phyloP scores from a whole-genome alignment of 2,113 vertebrate species.

The Neolamprologus sp. region DNA sequence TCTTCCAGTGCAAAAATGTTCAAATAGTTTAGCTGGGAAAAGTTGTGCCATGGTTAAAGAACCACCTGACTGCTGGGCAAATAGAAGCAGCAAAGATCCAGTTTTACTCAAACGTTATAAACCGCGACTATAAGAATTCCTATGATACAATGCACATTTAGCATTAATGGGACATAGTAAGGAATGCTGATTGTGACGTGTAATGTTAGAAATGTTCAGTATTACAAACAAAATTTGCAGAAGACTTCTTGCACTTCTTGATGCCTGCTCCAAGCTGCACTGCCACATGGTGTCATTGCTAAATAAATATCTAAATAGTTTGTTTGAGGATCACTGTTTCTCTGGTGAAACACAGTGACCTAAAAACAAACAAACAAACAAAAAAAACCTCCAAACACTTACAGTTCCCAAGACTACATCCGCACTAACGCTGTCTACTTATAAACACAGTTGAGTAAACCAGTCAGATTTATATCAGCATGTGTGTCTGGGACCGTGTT shows the following conservation, averaged over 20 bases:
- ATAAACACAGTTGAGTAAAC: not conserved
- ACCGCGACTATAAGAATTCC: not conserved
- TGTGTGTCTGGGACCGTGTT: not conserved
- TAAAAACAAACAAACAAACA: fast-evolving
- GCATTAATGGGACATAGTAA: not conserved
- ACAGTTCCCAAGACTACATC: not conserved
- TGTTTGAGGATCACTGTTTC: not conserved
- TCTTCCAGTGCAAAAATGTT: fast-evolving
- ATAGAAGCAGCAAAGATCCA: not conserved
- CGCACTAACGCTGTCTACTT: not conserved
- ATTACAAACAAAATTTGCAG: not conserved
- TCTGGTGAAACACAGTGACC: not conserved
- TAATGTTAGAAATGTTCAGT: not conserved
- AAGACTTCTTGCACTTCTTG: not conserved
- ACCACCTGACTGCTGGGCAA: not conserved
- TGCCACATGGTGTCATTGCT: not conserved
- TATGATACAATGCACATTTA: not conserved
- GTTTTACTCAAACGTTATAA: not conserved
- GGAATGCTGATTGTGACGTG: not conserved
- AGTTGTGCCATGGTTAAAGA: fast-evolving
- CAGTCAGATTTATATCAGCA: not conserved
- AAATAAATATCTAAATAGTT: not conserved
- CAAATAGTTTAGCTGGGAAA: not conserved
- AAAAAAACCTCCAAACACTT: fast-evolving
- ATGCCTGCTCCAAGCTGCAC: not conserved